These are phyloP conservation scores for Molanna angustata DNA, from an alignment of 2,888 invertebrate genomes.

Conservation along the genomic window DNA sequence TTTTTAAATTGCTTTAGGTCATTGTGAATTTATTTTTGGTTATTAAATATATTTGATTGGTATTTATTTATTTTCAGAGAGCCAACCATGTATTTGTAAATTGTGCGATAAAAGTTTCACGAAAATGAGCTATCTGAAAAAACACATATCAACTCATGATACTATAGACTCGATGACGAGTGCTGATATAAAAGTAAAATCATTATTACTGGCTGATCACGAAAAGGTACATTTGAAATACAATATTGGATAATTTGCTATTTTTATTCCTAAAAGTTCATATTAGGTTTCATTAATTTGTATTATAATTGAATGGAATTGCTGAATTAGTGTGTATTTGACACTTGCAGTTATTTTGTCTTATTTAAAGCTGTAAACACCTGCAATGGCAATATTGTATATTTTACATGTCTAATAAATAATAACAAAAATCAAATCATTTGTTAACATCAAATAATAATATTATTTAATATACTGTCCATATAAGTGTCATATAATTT, in stretches of 20 bases:
- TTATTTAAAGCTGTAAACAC: no score
- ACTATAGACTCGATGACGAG: slow-evolving; percentile 16
- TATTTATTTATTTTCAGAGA: slow-evolving; percentile 17
- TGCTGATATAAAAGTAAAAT: slow-evolving; percentile 18
- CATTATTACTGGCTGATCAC: slow-evolving; percentile 18
- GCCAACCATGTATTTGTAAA: slow-evolving; percentile 39
- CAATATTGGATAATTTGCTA: not conserved
- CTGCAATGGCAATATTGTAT: no score
- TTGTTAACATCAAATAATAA: no score
- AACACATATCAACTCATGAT: slow-evolving; percentile 35
- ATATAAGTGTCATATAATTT: no score
- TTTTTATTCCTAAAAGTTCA: not conserved
- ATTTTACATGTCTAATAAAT: no score
- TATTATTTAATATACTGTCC: no score
- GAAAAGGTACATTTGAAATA: slow-evolving; percentile 24
- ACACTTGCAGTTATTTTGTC: no score
- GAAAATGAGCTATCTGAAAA: slow-evolving; percentile 36
- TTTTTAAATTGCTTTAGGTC: no score
- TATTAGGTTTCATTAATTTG: no score
- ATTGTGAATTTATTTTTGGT: not conserved
- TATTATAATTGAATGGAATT: no score
- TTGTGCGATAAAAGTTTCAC: slow-evolving; percentile 38
- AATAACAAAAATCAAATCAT: no score
- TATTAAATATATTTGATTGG: slow-evolving; percentile 5
- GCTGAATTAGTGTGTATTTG: no score